Evolutionary conservation across 1,140 invertebrate genomes (phyloP).

Genomic region (Trichogramma pretiosum): DNA sequence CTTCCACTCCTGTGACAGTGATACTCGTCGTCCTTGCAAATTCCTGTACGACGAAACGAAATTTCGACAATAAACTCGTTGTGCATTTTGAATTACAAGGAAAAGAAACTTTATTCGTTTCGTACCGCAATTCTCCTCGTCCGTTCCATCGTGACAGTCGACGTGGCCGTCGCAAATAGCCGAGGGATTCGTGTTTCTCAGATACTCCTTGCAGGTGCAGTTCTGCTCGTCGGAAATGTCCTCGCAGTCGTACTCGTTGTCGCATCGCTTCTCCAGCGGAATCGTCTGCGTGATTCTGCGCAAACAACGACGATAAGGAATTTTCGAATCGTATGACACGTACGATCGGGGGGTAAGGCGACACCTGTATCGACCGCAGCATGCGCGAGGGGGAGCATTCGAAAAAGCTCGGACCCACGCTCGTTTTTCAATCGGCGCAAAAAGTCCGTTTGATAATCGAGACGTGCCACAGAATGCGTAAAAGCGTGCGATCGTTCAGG

Average conservation of each 20-base stretch:
- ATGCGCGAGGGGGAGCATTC: no score
- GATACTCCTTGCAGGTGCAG: conserved; percentile 65
- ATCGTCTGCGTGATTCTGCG: conserved; percentile 58
- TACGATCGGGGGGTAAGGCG: no score
- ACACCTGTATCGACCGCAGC: no score
- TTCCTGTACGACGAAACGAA: conserved; percentile 38
- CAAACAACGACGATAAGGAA: no score
- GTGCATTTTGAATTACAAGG: not conserved
- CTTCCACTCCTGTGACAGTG: conserved; percentile 49
- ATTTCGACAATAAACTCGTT: not conserved
- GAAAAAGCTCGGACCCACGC: no score
- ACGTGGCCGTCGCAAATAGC: conserved; percentile 68
- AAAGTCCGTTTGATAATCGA: no score
- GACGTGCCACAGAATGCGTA: no score
- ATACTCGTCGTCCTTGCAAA: conserved; percentile 48
- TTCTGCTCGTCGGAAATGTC: conserved; percentile 70
- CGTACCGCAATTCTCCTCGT: conserved; percentile 64
- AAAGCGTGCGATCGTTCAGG: no score
- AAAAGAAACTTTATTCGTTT: not conserved
- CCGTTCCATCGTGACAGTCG: conserved; percentile 66
- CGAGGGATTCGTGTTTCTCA: conserved; percentile 44
- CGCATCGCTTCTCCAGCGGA: conserved; percentile 51
- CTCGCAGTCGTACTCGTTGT: conserved; percentile 65
- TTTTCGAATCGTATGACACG: not conserved
- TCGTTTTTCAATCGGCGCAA: no score